phyloP scores from a whole-genome alignment of 2,113 vertebrate species.

The Mus pahari region DNA sequence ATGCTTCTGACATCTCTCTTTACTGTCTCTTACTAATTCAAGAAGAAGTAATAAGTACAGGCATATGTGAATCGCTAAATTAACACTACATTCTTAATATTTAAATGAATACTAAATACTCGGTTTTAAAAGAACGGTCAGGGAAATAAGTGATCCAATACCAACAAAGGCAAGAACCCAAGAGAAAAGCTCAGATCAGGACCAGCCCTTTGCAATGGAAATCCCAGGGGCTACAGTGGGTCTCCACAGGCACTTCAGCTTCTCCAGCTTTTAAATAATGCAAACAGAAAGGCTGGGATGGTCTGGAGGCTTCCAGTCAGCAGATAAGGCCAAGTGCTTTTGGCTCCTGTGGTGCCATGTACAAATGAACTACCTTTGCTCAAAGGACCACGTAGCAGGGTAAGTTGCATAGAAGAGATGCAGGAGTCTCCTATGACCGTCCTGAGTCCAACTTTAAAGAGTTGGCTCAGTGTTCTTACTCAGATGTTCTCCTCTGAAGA shows the following conservation, averaged over 20 bases:
- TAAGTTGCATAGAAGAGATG: background rate
- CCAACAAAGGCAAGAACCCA: background rate
- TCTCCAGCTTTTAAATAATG: slow-evolving; percentile 44
- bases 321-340: background rate
- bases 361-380: background rate
- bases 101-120: slow-evolving; percentile 26
- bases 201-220: background rate
- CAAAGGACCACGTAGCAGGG: background rate
- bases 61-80: background rate
- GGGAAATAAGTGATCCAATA: background rate
- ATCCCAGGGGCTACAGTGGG: background rate
- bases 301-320: background rate
- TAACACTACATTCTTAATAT: background rate
- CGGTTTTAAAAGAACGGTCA: slow-evolving; percentile 35
- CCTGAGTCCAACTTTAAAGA: background rate
- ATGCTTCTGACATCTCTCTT: background rate
- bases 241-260: background rate
- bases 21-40: background rate
- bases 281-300: background rate
- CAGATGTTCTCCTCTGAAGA: slow-evolving; percentile 64
- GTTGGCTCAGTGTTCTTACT: slow-evolving; percentile 31
- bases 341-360: background rate
- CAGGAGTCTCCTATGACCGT: background rate
- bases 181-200: background rate
- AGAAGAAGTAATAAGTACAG: slow-evolving; percentile 10